phyloP scores from a whole-genome alignment of 2,797 vertebrate species.

The Carapus acus region DNA sequence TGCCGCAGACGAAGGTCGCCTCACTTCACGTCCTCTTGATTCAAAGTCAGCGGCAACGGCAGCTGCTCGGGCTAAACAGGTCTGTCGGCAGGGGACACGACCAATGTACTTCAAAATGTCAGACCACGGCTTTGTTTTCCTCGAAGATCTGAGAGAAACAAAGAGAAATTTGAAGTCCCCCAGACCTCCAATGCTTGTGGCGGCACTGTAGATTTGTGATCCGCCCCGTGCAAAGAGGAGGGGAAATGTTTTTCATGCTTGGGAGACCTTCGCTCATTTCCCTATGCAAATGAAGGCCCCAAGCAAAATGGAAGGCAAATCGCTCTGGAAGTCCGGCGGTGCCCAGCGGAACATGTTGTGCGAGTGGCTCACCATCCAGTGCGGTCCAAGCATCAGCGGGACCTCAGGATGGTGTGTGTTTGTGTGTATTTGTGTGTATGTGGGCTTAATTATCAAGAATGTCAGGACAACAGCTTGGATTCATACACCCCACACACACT shows the following conservation, averaged over 20 bases:
- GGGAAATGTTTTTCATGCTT: slow-evolving; percentile 39
- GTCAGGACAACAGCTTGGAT: no score
- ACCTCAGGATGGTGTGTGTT: no score
- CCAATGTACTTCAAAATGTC: not conserved
- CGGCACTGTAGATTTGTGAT: slow-evolving; percentile 6
- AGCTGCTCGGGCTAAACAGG: slow-evolving; percentile 45
- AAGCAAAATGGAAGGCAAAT: slow-evolving; percentile 62
- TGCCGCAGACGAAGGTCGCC: slow-evolving; percentile 50
- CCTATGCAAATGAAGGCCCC: slow-evolving; percentile 73
- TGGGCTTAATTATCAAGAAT: no score
- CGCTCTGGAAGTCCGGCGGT: slow-evolving; percentile 54
- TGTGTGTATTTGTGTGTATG: no score
- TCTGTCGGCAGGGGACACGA: slow-evolving; percentile 3
- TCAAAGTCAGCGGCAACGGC: slow-evolving; percentile 67
- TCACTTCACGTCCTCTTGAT: slow-evolving; percentile 59
- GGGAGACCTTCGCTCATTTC: slow-evolving; percentile 64
- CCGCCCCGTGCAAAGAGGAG: slow-evolving; percentile 32
- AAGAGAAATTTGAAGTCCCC: not conserved
- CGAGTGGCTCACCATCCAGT: slow-evolving; percentile 51
- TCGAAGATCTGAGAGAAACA: not conserved
- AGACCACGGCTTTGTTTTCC: not conserved
- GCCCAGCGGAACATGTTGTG: slow-evolving; percentile 72
- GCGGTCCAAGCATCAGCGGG: no score
- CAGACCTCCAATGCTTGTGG: not conserved
- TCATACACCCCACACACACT: no score